Percentiles rank a stretch among this genome's conserved stretches.
These are phyloP conservation scores for Pyxicephalus adspersus DNA, from an alignment of 2,113 vertebrate species.

Conservation along the genomic window DNA sequence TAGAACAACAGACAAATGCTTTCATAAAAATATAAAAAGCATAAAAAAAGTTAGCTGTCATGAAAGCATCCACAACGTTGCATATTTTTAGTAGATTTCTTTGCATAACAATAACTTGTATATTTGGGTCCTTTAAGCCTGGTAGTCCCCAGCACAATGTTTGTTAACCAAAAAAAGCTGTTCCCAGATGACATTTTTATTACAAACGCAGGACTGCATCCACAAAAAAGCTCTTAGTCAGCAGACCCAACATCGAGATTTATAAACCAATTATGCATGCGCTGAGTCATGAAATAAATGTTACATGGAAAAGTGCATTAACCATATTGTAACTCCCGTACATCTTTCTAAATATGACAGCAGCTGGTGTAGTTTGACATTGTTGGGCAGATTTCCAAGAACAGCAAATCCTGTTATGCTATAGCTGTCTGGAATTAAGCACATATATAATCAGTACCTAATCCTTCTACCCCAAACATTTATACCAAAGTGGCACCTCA, in stretches of 20 bases:
- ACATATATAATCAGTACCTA: slow-evolving; percentile 48
- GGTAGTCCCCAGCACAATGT: too few species aligned
- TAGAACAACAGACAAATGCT: too few species aligned
- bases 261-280: slow-evolving; percentile 27
- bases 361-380: slow-evolving; percentile 47
- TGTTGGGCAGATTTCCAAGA: slow-evolving; percentile 52
- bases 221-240: neutral
- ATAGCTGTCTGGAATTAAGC: slow-evolving; percentile 40
- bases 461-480: slow-evolving; percentile 55
- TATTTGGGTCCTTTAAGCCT: too few species aligned
- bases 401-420: slow-evolving; percentile 56
- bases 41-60: too few species aligned
- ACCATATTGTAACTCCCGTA: slow-evolving; percentile 42
- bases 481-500: slow-evolving; percentile 45
- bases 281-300: slow-evolving; percentile 14
- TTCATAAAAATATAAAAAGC: too few species aligned
- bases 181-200: neutral
- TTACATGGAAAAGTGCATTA: slow-evolving; percentile 37
- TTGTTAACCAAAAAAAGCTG: neutral
- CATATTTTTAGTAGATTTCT: too few species aligned
- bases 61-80: too few species aligned
- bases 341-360: slow-evolving; percentile 52
- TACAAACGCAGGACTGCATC: neutral
- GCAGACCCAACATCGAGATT: slow-evolving; percentile 10
- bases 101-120: too few species aligned